Conservation (phyloP, 1,140 invertebrate genomes). For the Eumeta japonica region DNA sequence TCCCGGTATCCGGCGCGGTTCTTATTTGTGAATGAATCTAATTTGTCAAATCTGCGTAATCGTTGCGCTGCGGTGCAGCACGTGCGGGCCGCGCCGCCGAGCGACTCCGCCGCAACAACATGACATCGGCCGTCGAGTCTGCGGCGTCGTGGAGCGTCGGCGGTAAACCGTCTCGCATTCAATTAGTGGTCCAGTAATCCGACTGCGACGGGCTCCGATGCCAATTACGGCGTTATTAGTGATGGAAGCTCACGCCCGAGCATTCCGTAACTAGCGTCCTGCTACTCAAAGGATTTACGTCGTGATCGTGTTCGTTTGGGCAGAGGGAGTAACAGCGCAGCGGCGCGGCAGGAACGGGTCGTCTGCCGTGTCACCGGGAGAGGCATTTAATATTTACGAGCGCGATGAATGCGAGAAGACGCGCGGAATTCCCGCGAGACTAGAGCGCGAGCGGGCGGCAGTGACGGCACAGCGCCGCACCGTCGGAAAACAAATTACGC, state of each 20-base stretch:
- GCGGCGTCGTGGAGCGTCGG: constrained; percentile 13
- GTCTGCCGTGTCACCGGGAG: constrained; percentile 9
- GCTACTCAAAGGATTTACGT: not conserved
- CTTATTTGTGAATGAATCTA: too few species aligned
- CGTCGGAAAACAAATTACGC: constrained; percentile 54
- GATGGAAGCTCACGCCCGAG: constrained; percentile 27
- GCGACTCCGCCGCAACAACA: constrained; percentile 47
- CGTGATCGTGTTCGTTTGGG: not conserved
- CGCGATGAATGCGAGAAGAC: constrained; percentile 33
- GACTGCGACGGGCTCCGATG: constrained; percentile 51
- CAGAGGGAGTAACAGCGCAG: constrained; percentile 18
- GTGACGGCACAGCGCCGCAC: too few species aligned
- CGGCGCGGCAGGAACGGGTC: constrained; percentile 11
- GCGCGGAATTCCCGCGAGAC: constrained; percentile 34
- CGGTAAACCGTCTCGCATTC: constrained; percentile 47
- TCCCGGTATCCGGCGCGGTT: too few species aligned
- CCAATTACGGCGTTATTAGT: constrained; percentile 57
- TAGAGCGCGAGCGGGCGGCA: too few species aligned
- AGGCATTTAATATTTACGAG: constrained; percentile 44
- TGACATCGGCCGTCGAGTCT: constrained; percentile 31
- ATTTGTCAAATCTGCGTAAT: too few species aligned
- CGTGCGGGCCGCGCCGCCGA: constrained; percentile 37
- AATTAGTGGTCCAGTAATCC: constrained; percentile 57
- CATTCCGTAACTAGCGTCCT: not conserved
- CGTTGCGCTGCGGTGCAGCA: constrained; percentile 14